phyloP scores from a whole-genome alignment of 2,797 vertebrate genomes.

The Acipenser oxyrinchus region DNA sequence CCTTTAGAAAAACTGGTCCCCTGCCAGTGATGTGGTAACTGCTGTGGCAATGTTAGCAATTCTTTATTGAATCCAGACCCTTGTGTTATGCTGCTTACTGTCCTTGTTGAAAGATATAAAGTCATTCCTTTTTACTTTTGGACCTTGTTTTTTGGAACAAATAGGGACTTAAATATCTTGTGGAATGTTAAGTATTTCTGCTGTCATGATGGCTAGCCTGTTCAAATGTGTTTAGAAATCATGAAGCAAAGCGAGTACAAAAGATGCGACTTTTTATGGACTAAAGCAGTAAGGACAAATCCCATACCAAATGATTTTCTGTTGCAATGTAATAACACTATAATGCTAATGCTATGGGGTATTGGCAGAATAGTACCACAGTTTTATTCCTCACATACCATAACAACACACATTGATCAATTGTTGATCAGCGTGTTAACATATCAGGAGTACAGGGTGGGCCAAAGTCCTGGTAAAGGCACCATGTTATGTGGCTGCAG shows the following conservation, averaged over 20 bases:
- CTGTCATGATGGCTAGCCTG: constrained; percentile 11
- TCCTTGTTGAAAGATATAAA: neutral
- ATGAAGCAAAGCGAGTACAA: neutral
- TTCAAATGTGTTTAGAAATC: neutral
- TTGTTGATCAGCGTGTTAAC: too few relatives aligned
- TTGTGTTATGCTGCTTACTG: constrained; percentile 17
- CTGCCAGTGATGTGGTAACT: neutral
- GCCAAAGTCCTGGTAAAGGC: too few relatives aligned
- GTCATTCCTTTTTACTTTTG: constrained; percentile 10
- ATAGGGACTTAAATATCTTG: neutral
- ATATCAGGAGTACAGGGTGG: too few relatives aligned
- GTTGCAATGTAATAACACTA: too few relatives aligned
- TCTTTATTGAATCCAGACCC: constrained; percentile 26
- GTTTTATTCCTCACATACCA: too few relatives aligned
- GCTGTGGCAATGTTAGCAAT: constrained; percentile 13
- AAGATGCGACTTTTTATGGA: constrained; percentile 2
- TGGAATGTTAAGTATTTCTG: neutral
- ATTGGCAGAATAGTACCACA: too few relatives aligned
- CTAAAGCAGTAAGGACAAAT: constrained; percentile 1
- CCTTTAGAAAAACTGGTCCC: neutral
- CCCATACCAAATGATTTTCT: too few relatives aligned
- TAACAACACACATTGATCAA: too few relatives aligned
- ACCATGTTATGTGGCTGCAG: too few relatives aligned
- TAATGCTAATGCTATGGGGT: too few relatives aligned
- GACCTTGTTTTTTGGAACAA: constrained; percentile 1